Evolutionary conservation across 2,797 vertebrate species (phyloP), one percentile per base, ranked within the genome.

Genomic region (Pelodytes ibericus): DNA sequence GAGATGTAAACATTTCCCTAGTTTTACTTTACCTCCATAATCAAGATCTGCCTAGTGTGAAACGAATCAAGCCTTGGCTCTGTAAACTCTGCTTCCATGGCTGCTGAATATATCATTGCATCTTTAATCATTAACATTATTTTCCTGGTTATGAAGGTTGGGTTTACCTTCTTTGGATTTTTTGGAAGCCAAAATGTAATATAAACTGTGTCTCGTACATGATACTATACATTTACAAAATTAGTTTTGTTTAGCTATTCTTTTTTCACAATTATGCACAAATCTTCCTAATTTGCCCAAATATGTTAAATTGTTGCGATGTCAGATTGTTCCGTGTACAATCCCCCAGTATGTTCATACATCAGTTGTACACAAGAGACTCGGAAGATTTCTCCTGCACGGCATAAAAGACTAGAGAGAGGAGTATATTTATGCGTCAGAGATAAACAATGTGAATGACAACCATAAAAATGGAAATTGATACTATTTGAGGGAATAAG

Each of bases 401-500:
- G n/a, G 22, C 11, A 53, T 53, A 53, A 53, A 53, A 11, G 22
- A 57, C 18, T 47, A 20, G 20, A 25, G 22, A 20, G 20, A 57
- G 39, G 44, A 44, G 66, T 26, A n/a, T 27, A 22, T 30, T 71
- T 58, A 64, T 63, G 27, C 59, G 15, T n/a, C 16, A 57, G 33
- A 30, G n/a, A 68, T 73, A 79, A 79, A 67, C 57, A 63, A 56
- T 73, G 61, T 68, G 70, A 79, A 79, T 79, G 71, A 57, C 71
- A 69, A 26, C 71, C 71, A 73, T 68, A 63, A 79, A 62, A 73
- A 79, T 74, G 64, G 33, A 74, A 79, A 68, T 58, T 56, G 30
- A 69, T 69, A 79, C 64, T 41, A 33, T 69, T 62, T 69, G 44
- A 61, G 60, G 15, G 29, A 58, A 79, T 69, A 69, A 69, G 27